A percentile compares a stretch with the other conserved stretches of the same genome.
These are phyloP conservation scores for Sprattus sprattus DNA, from an alignment of 2,113 vertebrate genomes.

Conservation along the genomic window DNA sequence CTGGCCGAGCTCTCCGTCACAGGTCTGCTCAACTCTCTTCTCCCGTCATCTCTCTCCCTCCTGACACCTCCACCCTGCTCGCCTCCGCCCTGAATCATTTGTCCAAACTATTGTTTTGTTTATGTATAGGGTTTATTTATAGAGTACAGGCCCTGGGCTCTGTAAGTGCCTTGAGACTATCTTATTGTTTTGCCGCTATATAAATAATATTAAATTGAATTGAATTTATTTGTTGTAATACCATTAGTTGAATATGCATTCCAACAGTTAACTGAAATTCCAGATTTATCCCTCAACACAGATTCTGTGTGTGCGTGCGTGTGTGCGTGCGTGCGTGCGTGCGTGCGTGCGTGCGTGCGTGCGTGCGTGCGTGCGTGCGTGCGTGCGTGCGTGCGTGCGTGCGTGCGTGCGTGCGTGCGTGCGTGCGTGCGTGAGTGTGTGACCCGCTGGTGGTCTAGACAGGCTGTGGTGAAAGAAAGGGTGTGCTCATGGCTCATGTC, in stretches of 20 bases:
- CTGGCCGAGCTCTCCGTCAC: constrained; percentile 81
- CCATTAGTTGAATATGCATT: too few relatives aligned
- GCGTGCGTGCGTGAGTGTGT: background rate
- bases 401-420: background rate
- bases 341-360: background rate
- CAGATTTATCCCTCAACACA: background rate
- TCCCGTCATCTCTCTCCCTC: background rate
- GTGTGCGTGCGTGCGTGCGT: background rate
- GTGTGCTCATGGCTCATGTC: background rate
- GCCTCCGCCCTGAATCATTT: too few relatives aligned
- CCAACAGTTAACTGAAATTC: too few relatives aligned
- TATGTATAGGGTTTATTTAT: too few relatives aligned
- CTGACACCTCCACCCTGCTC: background rate
- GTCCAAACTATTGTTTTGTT: background rate
- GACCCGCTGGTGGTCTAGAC: too few relatives aligned
- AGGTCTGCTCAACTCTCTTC: constrained; percentile 60
- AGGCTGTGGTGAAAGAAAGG: too few relatives aligned
- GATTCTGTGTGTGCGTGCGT: background rate
- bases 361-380: background rate
- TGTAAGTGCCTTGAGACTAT: too few relatives aligned
- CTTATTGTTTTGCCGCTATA: too few relatives aligned
- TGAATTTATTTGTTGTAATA: too few relatives aligned
- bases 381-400: background rate
- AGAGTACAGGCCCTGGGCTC: too few relatives aligned
- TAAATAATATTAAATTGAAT: too few relatives aligned